phyloP scores from a whole-genome alignment of 30 jellyfish, hydroid and myxozoan genomes.

The Catostylus mosaicus region DNA sequence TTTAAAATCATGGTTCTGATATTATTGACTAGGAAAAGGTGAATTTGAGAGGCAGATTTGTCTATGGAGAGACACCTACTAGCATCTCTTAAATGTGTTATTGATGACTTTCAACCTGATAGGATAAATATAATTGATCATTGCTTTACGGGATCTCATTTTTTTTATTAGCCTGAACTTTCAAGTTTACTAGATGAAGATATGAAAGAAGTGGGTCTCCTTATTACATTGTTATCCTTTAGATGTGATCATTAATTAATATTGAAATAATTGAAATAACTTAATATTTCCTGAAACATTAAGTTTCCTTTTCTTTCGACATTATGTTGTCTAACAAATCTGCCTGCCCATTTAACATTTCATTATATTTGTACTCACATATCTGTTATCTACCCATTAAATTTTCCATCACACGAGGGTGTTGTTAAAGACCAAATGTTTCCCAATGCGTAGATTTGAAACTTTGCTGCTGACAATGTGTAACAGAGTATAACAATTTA shows the following conservation, averaged over 20 bases:
- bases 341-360: not conserved
- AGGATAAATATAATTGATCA: not conserved
- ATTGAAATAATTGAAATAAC: not conserved
- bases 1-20: not conserved
- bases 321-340: not conserved
- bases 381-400: not conserved
- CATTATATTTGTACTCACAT: not conserved
- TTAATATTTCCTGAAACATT: not conserved
- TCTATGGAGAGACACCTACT: not conserved
- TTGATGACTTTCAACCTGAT: not conserved
- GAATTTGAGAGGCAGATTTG: not conserved
- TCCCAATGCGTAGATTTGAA: no score
- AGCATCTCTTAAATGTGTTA: not conserved
- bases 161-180: not conserved
- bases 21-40: not conserved
- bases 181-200: not conserved
- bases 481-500: no score
- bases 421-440: no score
- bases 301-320: not conserved
- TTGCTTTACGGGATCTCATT: not conserved
- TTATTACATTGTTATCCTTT: not conserved
- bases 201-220: not conserved
- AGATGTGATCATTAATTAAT: not conserved
- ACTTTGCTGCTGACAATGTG: no score
- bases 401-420: no score